Conservation (phyloP, 2,797 vertebrate species). For the Anguilla marmorata region DNA sequence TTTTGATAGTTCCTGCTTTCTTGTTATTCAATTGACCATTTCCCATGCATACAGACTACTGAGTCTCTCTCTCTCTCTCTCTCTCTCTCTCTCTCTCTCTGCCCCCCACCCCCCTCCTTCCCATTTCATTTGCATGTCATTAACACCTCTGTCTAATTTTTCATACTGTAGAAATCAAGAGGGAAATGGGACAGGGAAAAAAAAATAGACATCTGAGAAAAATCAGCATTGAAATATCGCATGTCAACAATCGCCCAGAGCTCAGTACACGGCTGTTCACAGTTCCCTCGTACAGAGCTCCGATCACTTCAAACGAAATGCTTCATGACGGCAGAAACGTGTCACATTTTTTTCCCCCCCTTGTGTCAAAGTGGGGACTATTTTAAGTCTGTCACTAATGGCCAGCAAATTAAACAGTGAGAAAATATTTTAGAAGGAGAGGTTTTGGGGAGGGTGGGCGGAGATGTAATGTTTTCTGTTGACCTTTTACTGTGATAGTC, state of each 20-base stretch:
- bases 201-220: conserved; percentile 44
- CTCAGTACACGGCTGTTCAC: conserved; percentile 44
- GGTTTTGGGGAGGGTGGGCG: not conserved
- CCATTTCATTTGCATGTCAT: conserved; percentile 43
- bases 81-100: not conserved
- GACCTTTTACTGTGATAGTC: not conserved
- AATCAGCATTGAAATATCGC: conserved; percentile 19
- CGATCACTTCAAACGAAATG: conserved; percentile 51
- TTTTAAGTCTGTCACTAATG: conserved; percentile 27
- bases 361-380: conserved; percentile 34
- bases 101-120: not conserved
- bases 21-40: conserved; percentile 32
- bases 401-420: conserved; percentile 8
- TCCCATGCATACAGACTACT: conserved; percentile 30
- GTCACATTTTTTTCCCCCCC: conserved; percentile 45
- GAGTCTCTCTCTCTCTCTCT: conserved; percentile 26
- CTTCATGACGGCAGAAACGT: conserved; percentile 54
- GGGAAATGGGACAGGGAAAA: conserved; percentile 32
- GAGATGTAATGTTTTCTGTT: not conserved
- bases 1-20: conserved; percentile 18
- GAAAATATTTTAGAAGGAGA: not conserved
- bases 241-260: conserved; percentile 51
- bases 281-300: conserved; percentile 43
- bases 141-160: conserved; percentile 50
- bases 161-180: conserved; percentile 42